Evolutionary conservation across 2,888 invertebrate genomes (phyloP), one percentile per base, ranked within the genome.

Genomic region (Cantharis lateralis): DNA sequence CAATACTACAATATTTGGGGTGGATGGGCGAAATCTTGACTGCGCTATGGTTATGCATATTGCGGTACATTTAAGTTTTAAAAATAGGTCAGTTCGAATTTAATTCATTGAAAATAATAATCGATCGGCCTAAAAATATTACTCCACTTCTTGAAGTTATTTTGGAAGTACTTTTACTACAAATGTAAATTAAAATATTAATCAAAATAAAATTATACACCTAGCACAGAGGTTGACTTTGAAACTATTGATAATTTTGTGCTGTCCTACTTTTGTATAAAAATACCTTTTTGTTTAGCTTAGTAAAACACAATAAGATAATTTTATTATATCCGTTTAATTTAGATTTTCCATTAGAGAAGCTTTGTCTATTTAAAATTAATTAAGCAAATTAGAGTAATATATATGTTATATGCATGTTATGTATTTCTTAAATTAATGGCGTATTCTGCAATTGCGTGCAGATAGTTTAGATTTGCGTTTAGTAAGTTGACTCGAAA

Each of bases 371-470:
- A 15, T 64, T 20, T 66, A 66, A 66, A 66, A 48, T n/a, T 48
- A 48, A 48, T 48, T 48, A 48, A 48, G 48, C 18, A 66, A 66
- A 66, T 66, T 66, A 48, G n/a, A 48, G n/a, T 48, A 48, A 48
- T 48, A n/a, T 48, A 48, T 48, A 48, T 48, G 48, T 48, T n/a
- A n/a, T 48, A 66, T 66, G 64, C 64, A 24, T 24, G 20, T 66
- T 63, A 63, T 18, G 11, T 18, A 66, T 66, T 66, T 66, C 24
- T 66, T 66, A 15, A 64, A 71, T 26, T 62, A 68, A 61, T 68
- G 68, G 73, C 68, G 62, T 68, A 16, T 69, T 63, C 68, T 73
- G 73, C 73, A 73, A 68, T 73, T 61, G 73, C 73, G 73, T 73
- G 73, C 73, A 73, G 61, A 24, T 28, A 62, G 68, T 62, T 64